phyloP scores from a whole-genome alignment of 2,797 vertebrate species.

The Adelosebastes latens region DNA sequence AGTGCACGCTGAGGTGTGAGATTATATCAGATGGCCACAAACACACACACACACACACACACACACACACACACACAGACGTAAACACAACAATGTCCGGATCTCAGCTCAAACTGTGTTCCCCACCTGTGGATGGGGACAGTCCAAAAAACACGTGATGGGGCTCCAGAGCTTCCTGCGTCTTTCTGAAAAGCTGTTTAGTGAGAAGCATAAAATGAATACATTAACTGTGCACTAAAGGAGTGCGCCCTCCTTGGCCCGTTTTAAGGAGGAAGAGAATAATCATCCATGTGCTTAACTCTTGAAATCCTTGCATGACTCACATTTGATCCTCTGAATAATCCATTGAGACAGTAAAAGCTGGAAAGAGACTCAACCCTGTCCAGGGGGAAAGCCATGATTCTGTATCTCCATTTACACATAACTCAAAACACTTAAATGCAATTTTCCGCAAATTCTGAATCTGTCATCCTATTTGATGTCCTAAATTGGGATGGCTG shows the following conservation, averaged over 20 bases:
- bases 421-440: not conserved
- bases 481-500: not conserved
- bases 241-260: slow-evolving; percentile 7
- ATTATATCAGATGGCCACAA: slow-evolving; percentile 59
- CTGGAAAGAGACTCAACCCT: slow-evolving; percentile 19
- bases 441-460: slow-evolving; percentile 2
- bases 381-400: not conserved
- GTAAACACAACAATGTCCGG: slow-evolving; percentile 12
- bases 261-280: slow-evolving; percentile 35
- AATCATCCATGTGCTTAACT: slow-evolving; percentile 50
- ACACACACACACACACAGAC: not conserved
- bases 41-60: not conserved
- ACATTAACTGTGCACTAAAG: not conserved
- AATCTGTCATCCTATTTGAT: not conserved
- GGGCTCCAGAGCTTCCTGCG: not conserved
- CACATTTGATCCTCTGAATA: slow-evolving; percentile 47
- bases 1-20: slow-evolving; percentile 70
- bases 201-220: slow-evolving; percentile 1
- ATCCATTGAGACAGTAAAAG: slow-evolving; percentile 40
- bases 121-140: slow-evolving; percentile 48
- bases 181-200: slow-evolving; percentile 9
- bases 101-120: slow-evolving; percentile 26
- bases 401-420: not conserved
- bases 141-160: slow-evolving; percentile 20
- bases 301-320: slow-evolving; percentile 48